These are phyloP conservation scores for Augochlorella aurata DNA, from an alignment of 2,888 invertebrate species.

Conservation along the genomic window DNA sequence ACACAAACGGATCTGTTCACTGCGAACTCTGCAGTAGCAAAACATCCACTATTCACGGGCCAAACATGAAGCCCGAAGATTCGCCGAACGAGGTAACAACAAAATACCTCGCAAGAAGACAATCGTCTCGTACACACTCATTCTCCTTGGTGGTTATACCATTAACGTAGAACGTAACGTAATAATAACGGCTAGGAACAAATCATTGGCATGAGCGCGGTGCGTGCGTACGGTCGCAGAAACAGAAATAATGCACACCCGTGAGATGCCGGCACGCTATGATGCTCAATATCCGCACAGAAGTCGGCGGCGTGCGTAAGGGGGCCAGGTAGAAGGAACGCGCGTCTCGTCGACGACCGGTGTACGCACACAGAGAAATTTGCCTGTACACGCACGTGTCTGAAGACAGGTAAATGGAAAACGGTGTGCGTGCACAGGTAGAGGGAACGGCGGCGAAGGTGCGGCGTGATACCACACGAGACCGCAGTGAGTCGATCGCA, in stretches of 20 bases:
- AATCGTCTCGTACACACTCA: too few relatives aligned
- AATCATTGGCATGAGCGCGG: background rate
- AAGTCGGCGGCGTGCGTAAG: conserved; percentile 15
- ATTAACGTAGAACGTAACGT: background rate
- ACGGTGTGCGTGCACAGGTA: conserved; percentile 57
- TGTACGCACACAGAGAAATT: background rate
- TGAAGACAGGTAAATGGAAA: conserved; percentile 32
- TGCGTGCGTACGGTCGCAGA: background rate
- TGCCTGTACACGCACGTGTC: background rate
- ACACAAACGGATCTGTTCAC: too few relatives aligned
- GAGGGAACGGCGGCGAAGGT: conserved; percentile 60
- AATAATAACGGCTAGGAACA: background rate
- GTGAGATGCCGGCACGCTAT: background rate
- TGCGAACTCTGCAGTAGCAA: too few relatives aligned
- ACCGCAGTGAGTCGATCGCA: conserved; percentile 54
- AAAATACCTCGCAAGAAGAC: too few relatives aligned
- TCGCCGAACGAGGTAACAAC: too few relatives aligned
- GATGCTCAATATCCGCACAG: background rate
- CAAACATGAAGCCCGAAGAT: too few relatives aligned
- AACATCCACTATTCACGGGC: too few relatives aligned
- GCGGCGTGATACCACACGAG: conserved; percentile 64
- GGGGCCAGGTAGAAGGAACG: conserved; percentile 50
- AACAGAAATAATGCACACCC: conserved; percentile 1
- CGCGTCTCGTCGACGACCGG: conserved; percentile 37
- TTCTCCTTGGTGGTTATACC: too few relatives aligned